phyloP scores from a whole-genome alignment of 2,888 invertebrate species.

The Andrena chrysosceles region DNA sequence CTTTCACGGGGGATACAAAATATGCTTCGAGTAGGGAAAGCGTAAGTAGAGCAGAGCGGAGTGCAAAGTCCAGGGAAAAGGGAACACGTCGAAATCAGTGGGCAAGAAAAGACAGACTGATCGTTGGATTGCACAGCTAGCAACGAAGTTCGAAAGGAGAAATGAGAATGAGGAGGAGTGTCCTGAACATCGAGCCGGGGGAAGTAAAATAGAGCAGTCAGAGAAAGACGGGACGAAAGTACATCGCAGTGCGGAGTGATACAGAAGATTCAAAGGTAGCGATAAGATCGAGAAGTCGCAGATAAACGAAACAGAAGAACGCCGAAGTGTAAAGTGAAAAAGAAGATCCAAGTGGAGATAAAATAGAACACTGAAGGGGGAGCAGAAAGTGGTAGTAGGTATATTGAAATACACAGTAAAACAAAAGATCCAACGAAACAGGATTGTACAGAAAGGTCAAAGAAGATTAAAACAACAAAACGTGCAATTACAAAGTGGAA shows the following conservation, averaged over 20 bases:
- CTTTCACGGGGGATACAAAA: background rate
- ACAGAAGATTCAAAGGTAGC: background rate
- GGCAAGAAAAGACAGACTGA: too few species aligned
- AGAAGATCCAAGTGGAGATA: slow-evolving; percentile 18
- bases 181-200: too few species aligned
- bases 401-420: slow-evolving; percentile 20
- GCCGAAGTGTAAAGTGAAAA: background rate
- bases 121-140: too few species aligned
- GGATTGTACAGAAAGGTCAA: background rate
- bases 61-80: background rate
- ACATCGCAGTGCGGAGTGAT: background rate
- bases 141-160: background rate
- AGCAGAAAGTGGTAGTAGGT: slow-evolving; percentile 10
- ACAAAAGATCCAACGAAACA: background rate
- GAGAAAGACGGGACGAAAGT: background rate
- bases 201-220: background rate
- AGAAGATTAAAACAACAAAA: background rate
- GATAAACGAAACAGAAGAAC: slow-evolving; percentile 16
- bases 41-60: background rate
- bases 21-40: background rate
- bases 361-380: background rate
- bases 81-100: background rate
- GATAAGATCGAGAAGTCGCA: slow-evolving; percentile 9
- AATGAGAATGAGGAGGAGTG: background rate
- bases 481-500: background rate